Conservation (phyloP, 2,888 invertebrate genomes). For the Calameuta idolon region DNA sequence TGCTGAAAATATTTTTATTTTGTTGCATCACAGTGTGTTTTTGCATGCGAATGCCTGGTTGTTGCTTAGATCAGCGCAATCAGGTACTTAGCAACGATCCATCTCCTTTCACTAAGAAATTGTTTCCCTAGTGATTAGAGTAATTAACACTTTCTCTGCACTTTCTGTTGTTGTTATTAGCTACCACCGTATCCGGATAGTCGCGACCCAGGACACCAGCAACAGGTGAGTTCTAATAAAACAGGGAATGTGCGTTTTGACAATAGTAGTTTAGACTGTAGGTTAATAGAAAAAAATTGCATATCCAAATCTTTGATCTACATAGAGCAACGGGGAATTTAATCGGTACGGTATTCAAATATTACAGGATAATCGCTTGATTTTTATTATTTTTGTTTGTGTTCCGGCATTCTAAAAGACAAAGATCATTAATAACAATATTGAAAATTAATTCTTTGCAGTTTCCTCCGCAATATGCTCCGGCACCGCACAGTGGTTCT, state of each 20-base stretch:
- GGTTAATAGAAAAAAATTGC: too few relatives aligned
- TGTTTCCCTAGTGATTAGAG: slow-evolving; percentile 32
- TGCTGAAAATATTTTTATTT: too few relatives aligned
- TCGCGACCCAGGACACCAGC: slow-evolving; percentile 44
- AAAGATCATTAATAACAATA: neutral
- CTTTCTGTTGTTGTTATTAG: slow-evolving; percentile 51
- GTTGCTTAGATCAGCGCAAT: too few relatives aligned
- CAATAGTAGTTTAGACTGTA: too few relatives aligned
- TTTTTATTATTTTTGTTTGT: too few relatives aligned
- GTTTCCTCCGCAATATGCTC: slow-evolving; percentile 19
- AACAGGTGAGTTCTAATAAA: slow-evolving; percentile 48
- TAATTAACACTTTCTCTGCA: slow-evolving; percentile 55
- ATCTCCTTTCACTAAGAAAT: neutral
- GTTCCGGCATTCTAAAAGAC: too few relatives aligned
- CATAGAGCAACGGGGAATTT: too few relatives aligned
- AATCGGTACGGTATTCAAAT: too few relatives aligned
- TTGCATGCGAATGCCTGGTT: neutral
- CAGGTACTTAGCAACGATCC: too few relatives aligned
- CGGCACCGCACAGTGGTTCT: neutral
- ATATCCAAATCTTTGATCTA: too few relatives aligned
- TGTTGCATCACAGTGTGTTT: neutral
- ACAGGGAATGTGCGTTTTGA: too few relatives aligned
- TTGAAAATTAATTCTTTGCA: neutral
- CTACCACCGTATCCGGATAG: slow-evolving; percentile 47
- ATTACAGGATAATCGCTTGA: too few relatives aligned